Base-by-base conservation (phyloP, 1,140 invertebrate genomes). In the Aphidius gifuensis region DNA sequence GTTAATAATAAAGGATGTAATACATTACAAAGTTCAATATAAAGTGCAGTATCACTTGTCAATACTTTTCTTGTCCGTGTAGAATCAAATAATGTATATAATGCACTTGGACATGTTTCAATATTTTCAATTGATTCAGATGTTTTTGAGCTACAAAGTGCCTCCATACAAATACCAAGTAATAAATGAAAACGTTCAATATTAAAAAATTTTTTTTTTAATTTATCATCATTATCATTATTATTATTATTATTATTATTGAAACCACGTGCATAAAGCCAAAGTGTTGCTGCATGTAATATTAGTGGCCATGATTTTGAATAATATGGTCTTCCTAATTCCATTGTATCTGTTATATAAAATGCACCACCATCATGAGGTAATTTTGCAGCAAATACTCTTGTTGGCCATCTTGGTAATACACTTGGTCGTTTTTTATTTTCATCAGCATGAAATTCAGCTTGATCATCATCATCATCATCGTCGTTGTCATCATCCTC, bases 351-450 rank as follows among this genome's bases (percentile, higher is more conserved):
- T 47, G 92, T 91, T 4, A 93, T 96, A 76, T 98, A 99, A 80
- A 99, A 99, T 4, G 96, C 92, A 11, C 97, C 96, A 49, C 96
- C 92, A 72, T 97, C 95, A 70, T 94, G 90, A 0, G 96, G 96
- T 55, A 99, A 83, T 78, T 98, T 92, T 55, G 96, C 94, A 11
- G 97, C 96, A 84, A 99, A 99, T 21, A 98, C 96, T 74, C 93
- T 82, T 0, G 95, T 97, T 4, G 92, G 92, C 94, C 95, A 97
- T 60, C 93, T 80, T 3, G 94, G 92, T 65, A 92, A 89, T 9
- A 93, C 87, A 44, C 85, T 85, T 0, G 86, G 87, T 74, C 92
- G 88, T 6, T 90, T 89, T 23, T 87, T 87, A 11, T 86, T 84
- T 50, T 92, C 89, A 62, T 88, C 87, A 4, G 92, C 90, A 70